Evolutionary conservation across 1,140 invertebrate species (phyloP), one percentile per base, ranked within the genome.

Genomic region (Trichonephila clavata): DNA sequence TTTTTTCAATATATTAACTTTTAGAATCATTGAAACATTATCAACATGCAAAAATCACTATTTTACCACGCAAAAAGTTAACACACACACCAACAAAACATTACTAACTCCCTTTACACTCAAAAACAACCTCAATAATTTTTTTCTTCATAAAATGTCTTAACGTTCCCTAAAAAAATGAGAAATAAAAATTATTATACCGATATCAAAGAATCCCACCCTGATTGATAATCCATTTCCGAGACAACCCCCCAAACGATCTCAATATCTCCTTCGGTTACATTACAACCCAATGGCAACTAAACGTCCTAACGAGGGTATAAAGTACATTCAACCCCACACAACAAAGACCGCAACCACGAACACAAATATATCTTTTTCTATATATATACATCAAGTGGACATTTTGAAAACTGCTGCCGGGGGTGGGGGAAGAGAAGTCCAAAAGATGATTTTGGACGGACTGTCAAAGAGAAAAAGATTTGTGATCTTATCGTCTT

Each of bases 141-240:
- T 50, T 10, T n/a, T 21, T 32, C 32, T 32, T 50, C 21, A n/a
- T 59, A 57, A 59, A 57, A n/a, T 20, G 21, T 83, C 16, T 57
- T 57, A n/a, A 83, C 50, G 81, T 24, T 32, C 60, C 84, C 27
- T 10, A 18, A 77, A 32, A n/a, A 77, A 77, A 77, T 77, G 61
- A 50, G 43, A 32, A 77, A 77, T 32, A 77, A 77, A 77, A 77
- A 77, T 77, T 24, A 77, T 77, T 77, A 77, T 32, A 63, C 60
- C 60, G 59, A 57, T 63, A 57, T n/a, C 60, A 65, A 32, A 43
- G 50, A 87, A 39, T 65, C 86, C n/a, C 90, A 61, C 50, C 77
- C 81, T 84, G 90, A 92, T 92, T 92, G 90, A 92, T 92, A 92
- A 92, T 92, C 90, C 90, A 92, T 92, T 90, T 90, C 77, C 60